phyloP scores from a whole-genome alignment of 1,140 invertebrate species.

The Branchinecta lynchi region DNA sequence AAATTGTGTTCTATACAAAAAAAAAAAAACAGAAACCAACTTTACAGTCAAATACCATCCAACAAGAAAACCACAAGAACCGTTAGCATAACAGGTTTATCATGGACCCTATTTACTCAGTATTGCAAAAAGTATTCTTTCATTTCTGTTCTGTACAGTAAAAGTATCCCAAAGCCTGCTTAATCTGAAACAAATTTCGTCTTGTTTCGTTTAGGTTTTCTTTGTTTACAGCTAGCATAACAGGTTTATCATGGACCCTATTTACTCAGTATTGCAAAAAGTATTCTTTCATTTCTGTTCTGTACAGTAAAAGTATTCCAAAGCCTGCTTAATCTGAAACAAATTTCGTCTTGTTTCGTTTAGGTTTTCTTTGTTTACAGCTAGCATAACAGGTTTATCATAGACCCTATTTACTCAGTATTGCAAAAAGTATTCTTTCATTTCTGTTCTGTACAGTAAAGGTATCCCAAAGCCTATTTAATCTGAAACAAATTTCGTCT shows the following conservation, averaged over 20 bases:
- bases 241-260: neutral
- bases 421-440: neutral
- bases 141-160: neutral
- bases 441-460: neutral
- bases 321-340: neutral
- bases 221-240: no score
- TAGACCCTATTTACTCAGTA: neutral
- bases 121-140: no score
- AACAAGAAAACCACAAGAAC: no score
- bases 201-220: neutral
- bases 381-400: neutral
- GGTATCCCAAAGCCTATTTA: neutral
- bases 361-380: no score
- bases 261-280: neutral
- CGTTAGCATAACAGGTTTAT: neutral
- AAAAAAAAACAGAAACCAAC: no score
- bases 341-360: neutral
- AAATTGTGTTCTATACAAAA: no score
- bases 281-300: no score
- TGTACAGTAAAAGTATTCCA: neutral
- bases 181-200: neutral
- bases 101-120: neutral
- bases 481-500: neutral
- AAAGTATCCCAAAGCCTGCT: neutral
- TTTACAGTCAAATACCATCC: no score